phyloP scores from a whole-genome alignment of 2,113 vertebrate genomes.

The Gopherus evgoodei region DNA sequence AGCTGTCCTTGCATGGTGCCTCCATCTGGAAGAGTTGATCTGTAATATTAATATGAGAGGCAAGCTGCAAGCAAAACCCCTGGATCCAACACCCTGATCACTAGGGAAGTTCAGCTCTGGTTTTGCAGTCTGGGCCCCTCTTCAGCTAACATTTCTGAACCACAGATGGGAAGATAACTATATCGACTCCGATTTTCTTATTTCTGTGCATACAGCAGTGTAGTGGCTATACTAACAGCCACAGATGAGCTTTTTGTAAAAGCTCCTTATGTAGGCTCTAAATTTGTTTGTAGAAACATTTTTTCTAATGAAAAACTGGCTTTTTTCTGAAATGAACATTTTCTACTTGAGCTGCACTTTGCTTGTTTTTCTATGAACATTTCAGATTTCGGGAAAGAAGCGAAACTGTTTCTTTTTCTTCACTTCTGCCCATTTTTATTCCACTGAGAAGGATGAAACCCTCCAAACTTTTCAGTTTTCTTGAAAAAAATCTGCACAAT shows the following conservation, averaged over 20 bases:
- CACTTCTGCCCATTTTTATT: background rate
- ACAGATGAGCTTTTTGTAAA: constrained; percentile 25
- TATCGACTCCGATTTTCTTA: background rate
- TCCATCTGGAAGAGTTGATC: constrained; percentile 18
- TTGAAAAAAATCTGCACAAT: background rate
- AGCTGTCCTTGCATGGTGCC: background rate
- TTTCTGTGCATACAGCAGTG: background rate
- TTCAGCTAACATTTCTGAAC: background rate
- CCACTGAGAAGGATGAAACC: background rate
- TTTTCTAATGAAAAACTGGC: background rate
- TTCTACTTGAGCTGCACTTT: background rate
- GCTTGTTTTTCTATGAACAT: constrained; percentile 15
- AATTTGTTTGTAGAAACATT: background rate
- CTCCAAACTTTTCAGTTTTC: background rate
- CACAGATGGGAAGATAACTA: constrained; percentile 15
- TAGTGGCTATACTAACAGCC: fast-evolving
- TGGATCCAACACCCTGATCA: background rate
- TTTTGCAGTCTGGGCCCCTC: background rate
- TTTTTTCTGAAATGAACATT: background rate
- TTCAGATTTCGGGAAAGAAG: background rate
- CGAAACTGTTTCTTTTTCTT: background rate
- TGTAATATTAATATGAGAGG: background rate
- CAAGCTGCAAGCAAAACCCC: constrained; percentile 41
- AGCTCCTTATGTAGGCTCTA: background rate
- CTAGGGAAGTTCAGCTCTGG: constrained; percentile 9